These are phyloP conservation scores for Pelecanoides urinatrix DNA, from an alignment of 2,113 vertebrate species.

Conservation along the genomic window DNA sequence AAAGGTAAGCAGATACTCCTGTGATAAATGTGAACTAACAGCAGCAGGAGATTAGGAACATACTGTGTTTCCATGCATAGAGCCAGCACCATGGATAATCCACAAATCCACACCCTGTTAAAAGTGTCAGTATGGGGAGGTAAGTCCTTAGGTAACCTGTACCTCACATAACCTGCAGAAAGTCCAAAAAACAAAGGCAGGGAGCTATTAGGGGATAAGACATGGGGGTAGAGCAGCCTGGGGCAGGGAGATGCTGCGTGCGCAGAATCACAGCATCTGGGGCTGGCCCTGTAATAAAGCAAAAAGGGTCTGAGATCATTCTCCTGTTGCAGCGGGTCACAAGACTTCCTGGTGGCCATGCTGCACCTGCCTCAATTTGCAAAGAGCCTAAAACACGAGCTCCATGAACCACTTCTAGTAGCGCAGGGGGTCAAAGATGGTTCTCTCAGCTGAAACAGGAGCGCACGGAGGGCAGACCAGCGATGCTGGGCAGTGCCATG, in stretches of 20 bases:
- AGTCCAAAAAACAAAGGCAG: not conserved
- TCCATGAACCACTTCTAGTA: not conserved
- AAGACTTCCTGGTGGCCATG: not conserved
- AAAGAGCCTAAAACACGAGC: not conserved
- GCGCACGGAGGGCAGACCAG: accelerated
- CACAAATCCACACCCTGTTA: not conserved
- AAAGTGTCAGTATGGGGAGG: not conserved
- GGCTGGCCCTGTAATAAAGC: not conserved
- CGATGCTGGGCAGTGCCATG: not conserved
- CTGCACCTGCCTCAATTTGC: not conserved
- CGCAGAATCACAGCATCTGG: not conserved
- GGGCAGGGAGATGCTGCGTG: not conserved
- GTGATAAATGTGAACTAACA: constrained; percentile 35
- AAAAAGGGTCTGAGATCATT: not conserved
- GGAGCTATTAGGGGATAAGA: not conserved
- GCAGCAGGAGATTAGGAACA: constrained; percentile 1
- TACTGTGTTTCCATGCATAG: not conserved
- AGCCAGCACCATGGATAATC: not conserved
- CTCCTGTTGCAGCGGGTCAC: not conserved
- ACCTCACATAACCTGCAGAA: not conserved
- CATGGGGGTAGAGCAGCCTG: not conserved
- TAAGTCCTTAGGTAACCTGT: not conserved
- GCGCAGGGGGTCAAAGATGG: not conserved
- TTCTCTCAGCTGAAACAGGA: not conserved
- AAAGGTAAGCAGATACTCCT: constrained; percentile 25